Conservation (phyloP, 2,888 invertebrate genomes). For the Dryobota labecula region DNA sequence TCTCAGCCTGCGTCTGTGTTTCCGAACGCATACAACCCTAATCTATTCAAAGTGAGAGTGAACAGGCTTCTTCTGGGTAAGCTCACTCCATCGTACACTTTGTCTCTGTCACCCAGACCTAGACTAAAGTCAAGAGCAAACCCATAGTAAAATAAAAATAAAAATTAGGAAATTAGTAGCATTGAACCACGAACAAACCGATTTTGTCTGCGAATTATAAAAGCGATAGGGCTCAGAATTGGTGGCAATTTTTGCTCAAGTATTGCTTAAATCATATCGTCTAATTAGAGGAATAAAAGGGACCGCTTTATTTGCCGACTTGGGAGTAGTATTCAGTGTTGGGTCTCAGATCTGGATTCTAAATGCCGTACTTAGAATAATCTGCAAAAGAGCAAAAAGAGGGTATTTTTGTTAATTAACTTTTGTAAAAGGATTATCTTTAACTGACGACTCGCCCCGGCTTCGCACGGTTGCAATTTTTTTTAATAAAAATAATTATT, state of each 20-base stretch:
- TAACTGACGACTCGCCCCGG: too few relatives aligned
- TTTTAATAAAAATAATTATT: too few relatives aligned
- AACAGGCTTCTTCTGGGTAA: too few relatives aligned
- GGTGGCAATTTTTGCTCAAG: neutral
- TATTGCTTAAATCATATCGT: neutral
- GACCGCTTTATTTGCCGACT: neutral
- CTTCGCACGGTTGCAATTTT: too few relatives aligned
- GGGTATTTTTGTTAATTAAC: neutral
- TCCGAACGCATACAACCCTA: too few relatives aligned
- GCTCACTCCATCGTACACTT: too few relatives aligned
- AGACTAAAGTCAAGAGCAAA: too few relatives aligned
- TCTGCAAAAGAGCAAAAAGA: neutral
- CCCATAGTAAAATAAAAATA: too few relatives aligned
- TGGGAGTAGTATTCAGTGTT: neutral
- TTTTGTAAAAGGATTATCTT: too few relatives aligned
- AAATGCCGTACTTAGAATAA: neutral
- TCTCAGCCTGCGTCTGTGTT: too few relatives aligned
- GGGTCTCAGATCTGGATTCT: neutral
- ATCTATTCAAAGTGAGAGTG: too few relatives aligned
- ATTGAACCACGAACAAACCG: neutral
- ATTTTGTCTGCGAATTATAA: neutral
- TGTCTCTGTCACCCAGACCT: too few relatives aligned
- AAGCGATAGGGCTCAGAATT: neutral
- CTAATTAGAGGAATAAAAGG: neutral
- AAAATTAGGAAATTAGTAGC: neutral